phyloP scores from a whole-genome alignment of 2,888 invertebrate genomes.

The Eupithecia subumbrata region DNA sequence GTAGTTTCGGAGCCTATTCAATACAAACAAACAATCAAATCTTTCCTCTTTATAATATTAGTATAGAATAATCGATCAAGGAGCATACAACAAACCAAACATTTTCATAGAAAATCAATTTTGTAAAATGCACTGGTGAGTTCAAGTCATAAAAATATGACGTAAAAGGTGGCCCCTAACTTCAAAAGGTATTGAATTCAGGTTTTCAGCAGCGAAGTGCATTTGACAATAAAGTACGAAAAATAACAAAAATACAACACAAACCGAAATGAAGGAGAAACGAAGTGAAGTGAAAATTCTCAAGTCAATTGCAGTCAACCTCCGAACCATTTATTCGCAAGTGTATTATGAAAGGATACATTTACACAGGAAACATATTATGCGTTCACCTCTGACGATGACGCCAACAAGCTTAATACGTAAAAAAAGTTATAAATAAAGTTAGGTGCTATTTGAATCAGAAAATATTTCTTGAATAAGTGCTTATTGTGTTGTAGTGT shows the following conservation, averaged over 20 bases:
- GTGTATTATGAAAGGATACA: constrained; percentile 36
- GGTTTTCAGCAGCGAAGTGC: constrained; percentile 18
- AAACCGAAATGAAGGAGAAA: constrained; percentile 23
- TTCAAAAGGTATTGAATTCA: not conserved
- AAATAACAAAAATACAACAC: constrained; percentile 25
- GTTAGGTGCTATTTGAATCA: not conserved
- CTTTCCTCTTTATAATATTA: no score
- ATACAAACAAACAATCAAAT: no score
- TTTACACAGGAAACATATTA: constrained; percentile 17
- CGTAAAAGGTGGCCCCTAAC: not conserved
- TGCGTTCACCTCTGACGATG: not conserved
- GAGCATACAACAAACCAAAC: no score
- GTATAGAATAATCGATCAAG: no score
- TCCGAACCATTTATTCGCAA: constrained; percentile 36
- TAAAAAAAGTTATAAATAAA: not conserved
- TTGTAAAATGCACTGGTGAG: not conserved
- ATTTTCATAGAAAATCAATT: not conserved
- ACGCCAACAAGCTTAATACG: not conserved
- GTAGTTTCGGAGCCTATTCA: no score
- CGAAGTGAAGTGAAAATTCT: constrained; percentile 32
- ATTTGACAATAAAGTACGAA: constrained; percentile 18
- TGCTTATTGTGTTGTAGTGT: no score
- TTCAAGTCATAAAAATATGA: not conserved
- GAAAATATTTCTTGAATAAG: not conserved
- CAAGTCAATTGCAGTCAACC: constrained; percentile 39